Percentiles rank a stretch among this genome's conserved stretches.
Conservation (phyloP, 2,888 invertebrate species). For the Rhagium mordax region DNA sequence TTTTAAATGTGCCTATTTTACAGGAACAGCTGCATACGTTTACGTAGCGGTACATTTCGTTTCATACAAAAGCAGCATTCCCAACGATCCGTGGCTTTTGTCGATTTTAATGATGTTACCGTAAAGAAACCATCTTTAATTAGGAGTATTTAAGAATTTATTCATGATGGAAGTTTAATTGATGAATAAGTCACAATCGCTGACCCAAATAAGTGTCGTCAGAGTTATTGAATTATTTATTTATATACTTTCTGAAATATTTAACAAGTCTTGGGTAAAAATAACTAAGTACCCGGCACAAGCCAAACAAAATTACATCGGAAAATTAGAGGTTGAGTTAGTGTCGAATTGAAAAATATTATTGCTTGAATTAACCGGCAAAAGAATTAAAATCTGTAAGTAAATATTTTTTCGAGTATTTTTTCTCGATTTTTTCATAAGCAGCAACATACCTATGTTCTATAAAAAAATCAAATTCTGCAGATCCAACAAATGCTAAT, state of each 20-base stretch:
- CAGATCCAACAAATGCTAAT: too few species aligned
- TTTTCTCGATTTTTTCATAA: too few species aligned
- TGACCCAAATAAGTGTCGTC: constrained; percentile 10
- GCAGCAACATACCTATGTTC: too few species aligned
- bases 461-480: too few species aligned
- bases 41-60: constrained; percentile 42
- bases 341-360: too few species aligned
- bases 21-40: constrained; percentile 33
- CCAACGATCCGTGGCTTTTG: constrained; percentile 37
- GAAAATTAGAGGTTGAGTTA: too few species aligned
- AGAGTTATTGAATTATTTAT: not conserved
- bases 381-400: too few species aligned
- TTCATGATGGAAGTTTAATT: constrained; percentile 7
- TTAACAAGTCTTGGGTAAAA: not conserved
- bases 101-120: constrained; percentile 30
- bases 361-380: too few species aligned
- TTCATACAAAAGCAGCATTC: constrained; percentile 40
- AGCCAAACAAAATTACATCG: too few species aligned
- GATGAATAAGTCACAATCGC: not conserved
- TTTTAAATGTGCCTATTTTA: constrained; percentile 21
- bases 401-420: too few species aligned
- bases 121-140: constrained; percentile 33
- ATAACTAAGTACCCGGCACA: not conserved
- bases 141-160: constrained; percentile 9
- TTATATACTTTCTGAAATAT: not conserved